These are phyloP conservation scores for Proales similis DNA, from an alignment of 1,140 invertebrate species.

Conservation along the genomic window DNA sequence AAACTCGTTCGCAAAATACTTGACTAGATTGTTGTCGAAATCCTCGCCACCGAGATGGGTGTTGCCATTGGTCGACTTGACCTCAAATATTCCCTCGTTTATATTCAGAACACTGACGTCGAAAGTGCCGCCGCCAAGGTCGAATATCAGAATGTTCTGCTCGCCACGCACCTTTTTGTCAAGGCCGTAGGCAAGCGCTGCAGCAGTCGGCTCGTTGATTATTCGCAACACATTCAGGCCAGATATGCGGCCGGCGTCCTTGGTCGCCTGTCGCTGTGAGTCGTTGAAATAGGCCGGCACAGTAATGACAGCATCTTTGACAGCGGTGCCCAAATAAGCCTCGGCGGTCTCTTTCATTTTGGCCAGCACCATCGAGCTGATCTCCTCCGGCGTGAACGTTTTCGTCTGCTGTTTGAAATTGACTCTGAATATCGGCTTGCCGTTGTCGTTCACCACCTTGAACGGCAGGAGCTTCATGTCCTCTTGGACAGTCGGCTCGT, in stretches of 20 bases:
- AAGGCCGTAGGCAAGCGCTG: conserved; percentile 55
- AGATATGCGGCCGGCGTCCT: conserved; percentile 57
- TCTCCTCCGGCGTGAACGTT: conserved; percentile 80
- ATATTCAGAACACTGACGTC: conserved; percentile 37
- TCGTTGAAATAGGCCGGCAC: conserved; percentile 57
- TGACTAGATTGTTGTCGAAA: conserved; percentile 46
- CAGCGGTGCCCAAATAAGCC: conserved; percentile 84
- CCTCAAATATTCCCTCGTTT: conserved; percentile 38
- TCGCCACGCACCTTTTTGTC: conserved; percentile 49
- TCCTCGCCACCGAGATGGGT: conserved; percentile 42
- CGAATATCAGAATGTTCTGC: conserved; percentile 46
- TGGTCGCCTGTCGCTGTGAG: conserved; percentile 56
- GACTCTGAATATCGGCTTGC: conserved; percentile 65
- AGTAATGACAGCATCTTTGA: conserved; percentile 53
- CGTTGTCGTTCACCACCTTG: conserved; percentile 43
- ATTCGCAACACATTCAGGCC: conserved; percentile 57
- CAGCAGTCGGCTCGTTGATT: conserved; percentile 55
- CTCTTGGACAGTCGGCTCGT: conserved; percentile 74
- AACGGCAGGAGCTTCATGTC: conserved; percentile 92
- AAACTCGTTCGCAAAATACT: conserved; percentile 43
- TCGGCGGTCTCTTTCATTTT: conserved; percentile 93
- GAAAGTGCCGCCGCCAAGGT: conserved; percentile 41
- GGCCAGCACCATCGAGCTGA: conserved; percentile 72
- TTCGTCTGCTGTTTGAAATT: conserved; percentile 80
- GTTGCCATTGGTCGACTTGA: conserved; percentile 38